Percentiles rank a stretch among this genome's conserved stretches.
phyloP scores from a whole-genome alignment of 2,113 vertebrate species.

The Hyaena hyaena region DNA sequence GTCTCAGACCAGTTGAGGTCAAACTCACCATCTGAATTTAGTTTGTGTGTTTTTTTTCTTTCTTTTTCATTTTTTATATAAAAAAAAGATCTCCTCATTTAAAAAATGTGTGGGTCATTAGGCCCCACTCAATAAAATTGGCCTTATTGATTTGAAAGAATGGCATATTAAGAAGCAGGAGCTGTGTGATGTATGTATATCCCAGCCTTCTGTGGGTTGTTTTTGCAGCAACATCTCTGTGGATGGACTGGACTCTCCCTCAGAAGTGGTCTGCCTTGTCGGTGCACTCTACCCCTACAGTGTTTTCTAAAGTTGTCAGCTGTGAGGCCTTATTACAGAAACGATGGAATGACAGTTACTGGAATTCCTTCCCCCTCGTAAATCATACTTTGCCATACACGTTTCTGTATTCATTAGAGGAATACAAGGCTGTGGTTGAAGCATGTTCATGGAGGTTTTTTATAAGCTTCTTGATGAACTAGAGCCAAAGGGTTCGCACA shows the following conservation, averaged over 20 bases:
- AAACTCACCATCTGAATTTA: constrained; percentile 88
- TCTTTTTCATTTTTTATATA: constrained; percentile 69
- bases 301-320: constrained; percentile 83
- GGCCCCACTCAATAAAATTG: constrained; percentile 86
- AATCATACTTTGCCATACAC: constrained; percentile 79
- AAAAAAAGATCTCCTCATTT: constrained; percentile 79
- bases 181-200: constrained; percentile 64
- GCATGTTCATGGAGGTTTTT: constrained; percentile 66
- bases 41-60: constrained; percentile 80
- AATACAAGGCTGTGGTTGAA: constrained; percentile 69
- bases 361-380: constrained; percentile 80
- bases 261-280: constrained; percentile 56
- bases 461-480: constrained; percentile 83
- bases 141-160: constrained; percentile 80
- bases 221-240: constrained; percentile 61
- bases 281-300: not conserved
- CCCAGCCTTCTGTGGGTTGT: constrained; percentile 34
- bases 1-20: constrained; percentile 85
- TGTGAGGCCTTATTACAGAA: constrained; percentile 75
- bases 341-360: constrained; percentile 80
- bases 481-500: constrained; percentile 78
- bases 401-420: constrained; percentile 84
- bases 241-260: constrained; percentile 57
- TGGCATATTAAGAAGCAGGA: constrained; percentile 71
- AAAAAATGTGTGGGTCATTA: constrained; percentile 84